These are phyloP conservation scores for Okapia johnstoni DNA, from an alignment of 2,113 vertebrate genomes.

Conservation along the genomic window DNA sequence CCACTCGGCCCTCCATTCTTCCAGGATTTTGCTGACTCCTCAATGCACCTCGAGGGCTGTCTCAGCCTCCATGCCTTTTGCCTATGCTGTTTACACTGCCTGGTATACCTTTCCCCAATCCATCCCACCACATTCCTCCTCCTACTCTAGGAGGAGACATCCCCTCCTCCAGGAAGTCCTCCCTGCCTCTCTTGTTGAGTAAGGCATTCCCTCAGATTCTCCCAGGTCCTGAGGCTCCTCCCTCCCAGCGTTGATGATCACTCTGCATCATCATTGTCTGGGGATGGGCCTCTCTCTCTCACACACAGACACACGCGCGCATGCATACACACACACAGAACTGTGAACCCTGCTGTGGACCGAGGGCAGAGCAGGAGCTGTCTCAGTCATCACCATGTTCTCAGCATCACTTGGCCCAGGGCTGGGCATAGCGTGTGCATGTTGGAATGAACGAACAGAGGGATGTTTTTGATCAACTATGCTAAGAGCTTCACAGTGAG, in stretches of 20 bases:
- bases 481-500: neutral
- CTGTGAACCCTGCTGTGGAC: neutral
- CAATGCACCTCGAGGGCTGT: fast-evolving
- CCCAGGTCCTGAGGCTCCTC: neutral
- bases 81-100: neutral
- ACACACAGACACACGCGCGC: no score
- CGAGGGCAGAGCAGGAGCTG: neutral
- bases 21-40: neutral
- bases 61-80: neutral
- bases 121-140: neutral
- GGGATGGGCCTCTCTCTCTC: neutral
- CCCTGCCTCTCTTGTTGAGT: neutral
- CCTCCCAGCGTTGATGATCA: neutral
- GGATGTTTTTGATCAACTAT: neutral
- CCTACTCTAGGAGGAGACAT: neutral
- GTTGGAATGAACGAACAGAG: neutral
- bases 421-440: no score
- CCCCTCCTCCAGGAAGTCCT: neutral
- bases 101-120: neutral
- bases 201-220: neutral
- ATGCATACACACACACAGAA: fast-evolving
- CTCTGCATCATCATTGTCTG: neutral
- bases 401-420: neutral
- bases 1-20: fast-evolving
- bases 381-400: neutral